Evolutionary conservation across 1,140 invertebrate species (phyloP).

Genomic region (Varroa destructor): DNA sequence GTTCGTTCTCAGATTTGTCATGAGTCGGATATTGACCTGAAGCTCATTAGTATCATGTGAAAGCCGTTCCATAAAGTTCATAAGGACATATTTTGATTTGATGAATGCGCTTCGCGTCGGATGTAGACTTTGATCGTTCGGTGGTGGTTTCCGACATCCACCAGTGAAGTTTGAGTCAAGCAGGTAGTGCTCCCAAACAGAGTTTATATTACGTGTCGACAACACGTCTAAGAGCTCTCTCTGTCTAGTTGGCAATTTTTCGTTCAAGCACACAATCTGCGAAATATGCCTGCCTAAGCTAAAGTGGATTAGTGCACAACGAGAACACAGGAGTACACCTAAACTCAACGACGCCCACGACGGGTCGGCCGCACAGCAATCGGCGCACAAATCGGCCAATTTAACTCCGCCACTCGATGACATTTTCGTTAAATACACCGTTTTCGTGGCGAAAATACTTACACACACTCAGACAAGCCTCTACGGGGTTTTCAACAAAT

Average conservation of each 20-base stretch:
- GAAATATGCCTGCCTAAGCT: not conserved
- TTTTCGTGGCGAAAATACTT: too few species aligned
- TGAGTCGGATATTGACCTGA: constrained; percentile 1
- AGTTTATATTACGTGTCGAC: constrained; percentile 22
- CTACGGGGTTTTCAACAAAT: too few species aligned
- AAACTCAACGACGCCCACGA: constrained; percentile 22
- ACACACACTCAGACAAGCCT: too few species aligned
- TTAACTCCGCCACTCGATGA: not conserved
- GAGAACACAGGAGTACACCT: constrained; percentile 11
- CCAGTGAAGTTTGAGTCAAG: constrained; percentile 22
- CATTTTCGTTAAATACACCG: not conserved
- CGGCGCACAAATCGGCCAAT: constrained; percentile 15
- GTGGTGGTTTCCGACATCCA: constrained; percentile 11
- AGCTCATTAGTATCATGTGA: not conserved
- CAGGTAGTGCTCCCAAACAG: constrained; percentile 26
- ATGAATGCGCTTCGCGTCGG: constrained; percentile 23
- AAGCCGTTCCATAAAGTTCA: constrained; percentile 26
- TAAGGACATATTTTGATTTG: constrained; percentile 7
- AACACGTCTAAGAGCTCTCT: constrained; percentile 1
- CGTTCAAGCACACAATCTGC: constrained; percentile 16
- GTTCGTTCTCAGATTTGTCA: constrained; percentile 6
- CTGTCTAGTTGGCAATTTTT: not conserved
- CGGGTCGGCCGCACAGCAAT: constrained; percentile 19
- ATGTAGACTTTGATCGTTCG: constrained; percentile 17
- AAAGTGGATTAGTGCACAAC: constrained; percentile 13